Conservation (phyloP, 2,888 invertebrate species). For the Philopedon plagiatum region DNA sequence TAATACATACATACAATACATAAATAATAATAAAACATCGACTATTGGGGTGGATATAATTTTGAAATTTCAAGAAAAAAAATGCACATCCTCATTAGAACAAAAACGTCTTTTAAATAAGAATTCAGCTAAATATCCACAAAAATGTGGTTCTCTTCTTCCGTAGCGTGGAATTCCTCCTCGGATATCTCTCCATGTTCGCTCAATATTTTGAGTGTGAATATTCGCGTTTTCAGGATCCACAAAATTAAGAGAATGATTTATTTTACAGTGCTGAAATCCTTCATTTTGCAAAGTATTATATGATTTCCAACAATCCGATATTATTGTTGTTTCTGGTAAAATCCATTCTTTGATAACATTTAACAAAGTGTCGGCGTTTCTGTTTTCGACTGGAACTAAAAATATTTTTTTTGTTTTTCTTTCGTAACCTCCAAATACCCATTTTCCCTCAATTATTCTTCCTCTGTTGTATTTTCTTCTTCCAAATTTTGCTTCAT, state of each 20-base stretch:
- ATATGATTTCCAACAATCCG: conserved; percentile 58
- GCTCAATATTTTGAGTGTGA: no score
- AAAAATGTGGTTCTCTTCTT: no score
- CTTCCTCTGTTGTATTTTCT: conserved; percentile 53
- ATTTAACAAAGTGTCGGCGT: conserved; percentile 32
- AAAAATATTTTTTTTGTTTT: conserved; percentile 37
- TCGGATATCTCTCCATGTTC: no score
- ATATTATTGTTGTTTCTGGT: conserved; percentile 54
- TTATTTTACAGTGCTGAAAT: conserved; percentile 52
- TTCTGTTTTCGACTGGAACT: conserved; percentile 24
- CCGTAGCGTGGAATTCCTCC: no score
- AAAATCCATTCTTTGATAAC: conserved; percentile 52
- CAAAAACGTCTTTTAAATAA: no score
- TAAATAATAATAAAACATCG: no score
- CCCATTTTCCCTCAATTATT: conserved; percentile 51
- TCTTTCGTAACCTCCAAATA: conserved; percentile 52
- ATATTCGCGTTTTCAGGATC: no score
- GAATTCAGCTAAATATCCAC: no score
- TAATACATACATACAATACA: no score
- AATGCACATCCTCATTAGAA: no score
- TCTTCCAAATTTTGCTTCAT: conserved; percentile 52
- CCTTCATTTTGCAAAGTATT: conserved; percentile 53
- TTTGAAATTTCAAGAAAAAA: no score
- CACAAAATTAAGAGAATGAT: conserved; percentile 54
- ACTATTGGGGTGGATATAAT: no score